Percentiles rank a stretch among this genome's conserved stretches.
Evolutionary conservation across 2,113 vertebrate genomes (phyloP).

Genomic region (Clarias magur): DNA sequence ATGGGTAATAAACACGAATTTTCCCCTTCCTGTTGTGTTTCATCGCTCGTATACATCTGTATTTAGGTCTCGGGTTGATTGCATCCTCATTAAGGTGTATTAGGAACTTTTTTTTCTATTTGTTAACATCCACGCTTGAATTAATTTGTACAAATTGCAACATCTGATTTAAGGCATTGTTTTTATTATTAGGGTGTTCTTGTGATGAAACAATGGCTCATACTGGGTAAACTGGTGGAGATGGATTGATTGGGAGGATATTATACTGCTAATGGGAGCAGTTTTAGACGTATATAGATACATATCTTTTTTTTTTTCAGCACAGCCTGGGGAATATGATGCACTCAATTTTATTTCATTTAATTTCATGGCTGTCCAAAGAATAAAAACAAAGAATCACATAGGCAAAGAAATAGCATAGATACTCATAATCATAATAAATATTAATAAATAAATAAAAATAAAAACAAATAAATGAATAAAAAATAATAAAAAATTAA

Average conservation of each 20-base stretch:
- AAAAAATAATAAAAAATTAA: too few species aligned
- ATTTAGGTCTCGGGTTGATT: not conserved
- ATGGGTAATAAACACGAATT: slow-evolving; percentile 17
- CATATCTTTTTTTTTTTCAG: too few species aligned
- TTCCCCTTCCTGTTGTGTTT: not conserved
- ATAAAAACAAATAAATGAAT: too few species aligned
- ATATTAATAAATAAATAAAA: too few species aligned
- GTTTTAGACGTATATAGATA: too few species aligned
- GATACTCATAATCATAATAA: too few species aligned
- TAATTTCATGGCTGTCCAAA: too few species aligned
- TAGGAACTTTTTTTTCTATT: not conserved
- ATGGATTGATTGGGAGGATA: not conserved
- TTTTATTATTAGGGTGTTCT: not conserved
- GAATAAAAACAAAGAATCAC: too few species aligned
- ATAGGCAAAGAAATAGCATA: too few species aligned
- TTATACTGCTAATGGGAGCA: not conserved
- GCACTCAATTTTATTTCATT: too few species aligned
- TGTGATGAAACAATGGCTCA: not conserved
- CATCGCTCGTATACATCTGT: not conserved
- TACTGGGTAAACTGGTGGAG: not conserved
- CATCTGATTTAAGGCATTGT: not conserved
- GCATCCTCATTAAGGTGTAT: not conserved
- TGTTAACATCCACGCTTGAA: too few species aligned
- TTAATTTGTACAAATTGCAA: not conserved
- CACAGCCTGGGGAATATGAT: too few species aligned